Percentiles rank a stretch among this genome's conserved stretches.
phyloP scores from a whole-genome alignment of 2,888 invertebrate species.

The Horisme vitalbata region DNA sequence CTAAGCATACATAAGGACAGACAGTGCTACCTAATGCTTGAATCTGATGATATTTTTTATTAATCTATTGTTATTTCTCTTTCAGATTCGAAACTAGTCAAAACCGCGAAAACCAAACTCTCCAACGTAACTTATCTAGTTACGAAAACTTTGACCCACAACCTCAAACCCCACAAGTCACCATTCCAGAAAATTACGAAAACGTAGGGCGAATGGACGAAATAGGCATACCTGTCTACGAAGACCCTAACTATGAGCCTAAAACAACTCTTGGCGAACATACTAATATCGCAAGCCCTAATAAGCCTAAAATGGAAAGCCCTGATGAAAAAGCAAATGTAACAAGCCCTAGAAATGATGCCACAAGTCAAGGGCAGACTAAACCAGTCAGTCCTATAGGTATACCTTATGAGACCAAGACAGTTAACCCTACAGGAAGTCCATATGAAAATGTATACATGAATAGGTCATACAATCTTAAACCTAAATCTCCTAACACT shows the following conservation, averaged over 20 bases:
- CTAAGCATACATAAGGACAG: too few species aligned
- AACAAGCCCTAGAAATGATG: background rate
- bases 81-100: conserved; percentile 79
- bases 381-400: conserved; percentile 18
- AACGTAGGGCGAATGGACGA: conserved; percentile 73
- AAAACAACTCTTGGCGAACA: background rate
- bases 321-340: background rate
- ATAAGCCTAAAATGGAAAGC: too few species aligned
- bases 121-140: conserved; percentile 72
- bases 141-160: conserved; percentile 81
- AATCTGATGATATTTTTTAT: conserved; percentile 1
- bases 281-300: too few species aligned
- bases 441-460: conserved; percentile 85
- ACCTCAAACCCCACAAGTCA: conserved; percentile 63
- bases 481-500: conserved; percentile 75
- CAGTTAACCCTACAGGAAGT: conserved; percentile 41
- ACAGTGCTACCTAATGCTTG: too few species aligned
- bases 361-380: too few species aligned
- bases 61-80: background rate
- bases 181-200: conserved; percentile 58
- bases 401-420: conserved; percentile 39
- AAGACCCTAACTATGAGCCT: conserved; percentile 49
- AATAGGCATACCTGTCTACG: conserved; percentile 72
- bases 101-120: conserved; percentile 49
- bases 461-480: conserved; percentile 61